phyloP scores from a whole-genome alignment of 2,113 vertebrate genomes.

The Dicaeum eximium region DNA sequence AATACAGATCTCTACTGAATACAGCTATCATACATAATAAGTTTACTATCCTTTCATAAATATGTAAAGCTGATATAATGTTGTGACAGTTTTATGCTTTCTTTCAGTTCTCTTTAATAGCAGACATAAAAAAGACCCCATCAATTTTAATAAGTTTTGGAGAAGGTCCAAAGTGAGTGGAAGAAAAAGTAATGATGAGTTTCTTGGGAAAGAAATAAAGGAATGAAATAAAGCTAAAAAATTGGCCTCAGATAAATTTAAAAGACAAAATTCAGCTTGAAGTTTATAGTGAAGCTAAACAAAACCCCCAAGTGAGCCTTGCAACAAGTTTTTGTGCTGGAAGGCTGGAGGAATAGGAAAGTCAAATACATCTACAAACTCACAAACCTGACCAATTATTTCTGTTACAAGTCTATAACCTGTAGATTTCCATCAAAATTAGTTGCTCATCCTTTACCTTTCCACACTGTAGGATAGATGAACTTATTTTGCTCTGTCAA shows the following conservation, averaged over 20 bases:
- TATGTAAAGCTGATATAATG: not conserved
- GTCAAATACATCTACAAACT: not conserved
- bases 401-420: not conserved
- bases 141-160: not conserved
- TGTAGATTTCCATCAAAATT: not conserved
- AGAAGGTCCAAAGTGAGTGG: not conserved
- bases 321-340: not conserved
- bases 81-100: not conserved
- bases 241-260: not conserved
- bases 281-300: not conserved
- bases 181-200: not conserved
- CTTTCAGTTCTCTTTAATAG: not conserved
- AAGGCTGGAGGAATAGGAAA: not conserved
- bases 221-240: not conserved
- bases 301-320: not conserved
- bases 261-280: not conserved
- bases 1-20: not conserved
- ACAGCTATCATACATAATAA: not conserved
- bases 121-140: not conserved
- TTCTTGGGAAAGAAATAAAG: not conserved
- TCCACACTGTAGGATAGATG: not conserved
- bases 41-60: constrained; percentile 21
- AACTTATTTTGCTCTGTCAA: not conserved
- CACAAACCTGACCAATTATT: not conserved
- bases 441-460: not conserved